Evolutionary conservation across 2,113 vertebrate genomes (phyloP).

Genomic region (Entelurus aequoreus): DNA sequence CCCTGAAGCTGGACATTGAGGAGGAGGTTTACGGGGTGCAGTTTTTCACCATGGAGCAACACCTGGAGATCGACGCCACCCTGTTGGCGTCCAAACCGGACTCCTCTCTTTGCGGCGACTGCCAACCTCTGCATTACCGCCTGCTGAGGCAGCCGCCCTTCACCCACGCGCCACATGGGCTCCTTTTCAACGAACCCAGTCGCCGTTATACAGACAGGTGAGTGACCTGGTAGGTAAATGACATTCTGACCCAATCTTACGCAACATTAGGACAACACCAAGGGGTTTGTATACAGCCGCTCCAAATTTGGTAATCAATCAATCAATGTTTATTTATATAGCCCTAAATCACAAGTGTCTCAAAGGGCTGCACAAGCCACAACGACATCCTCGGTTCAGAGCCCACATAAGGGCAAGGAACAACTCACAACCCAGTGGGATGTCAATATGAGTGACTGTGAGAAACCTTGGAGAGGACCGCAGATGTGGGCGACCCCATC

Average conservation of each 20-base stretch:
- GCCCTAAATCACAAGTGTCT: too few relatives aligned
- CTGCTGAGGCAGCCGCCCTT: conserved; percentile 84
- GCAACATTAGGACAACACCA: background rate
- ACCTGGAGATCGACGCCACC: conserved; percentile 92
- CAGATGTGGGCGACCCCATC: too few relatives aligned
- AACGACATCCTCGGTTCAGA: too few relatives aligned
- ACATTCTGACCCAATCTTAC: background rate
- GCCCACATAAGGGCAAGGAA: too few relatives aligned
- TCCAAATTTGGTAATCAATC: background rate
- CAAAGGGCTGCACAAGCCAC: too few relatives aligned
- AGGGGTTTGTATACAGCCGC: background rate
- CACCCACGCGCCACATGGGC: conserved; percentile 62
- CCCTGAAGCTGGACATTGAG: conserved; percentile 79
- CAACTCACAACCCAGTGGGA: too few relatives aligned
- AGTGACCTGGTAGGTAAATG: conserved; percentile 63
- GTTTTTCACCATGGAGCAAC: conserved; percentile 93
- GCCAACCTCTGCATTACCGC: conserved; percentile 82
- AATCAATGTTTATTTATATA: too few relatives aligned
- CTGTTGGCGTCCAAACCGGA: conserved; percentile 83
- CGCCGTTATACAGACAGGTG: conserved; percentile 87
- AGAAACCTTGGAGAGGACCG: too few relatives aligned
- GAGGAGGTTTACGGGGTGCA: conserved; percentile 88
- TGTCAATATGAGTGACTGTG: too few relatives aligned
- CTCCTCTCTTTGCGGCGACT: conserved; percentile 74
- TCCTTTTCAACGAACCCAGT: conserved; percentile 74